Evolutionary conservation across 2,113 vertebrate genomes (phyloP), one percentile per base, ranked within the genome.

Genomic region (Cyanoderma ruficeps): DNA sequence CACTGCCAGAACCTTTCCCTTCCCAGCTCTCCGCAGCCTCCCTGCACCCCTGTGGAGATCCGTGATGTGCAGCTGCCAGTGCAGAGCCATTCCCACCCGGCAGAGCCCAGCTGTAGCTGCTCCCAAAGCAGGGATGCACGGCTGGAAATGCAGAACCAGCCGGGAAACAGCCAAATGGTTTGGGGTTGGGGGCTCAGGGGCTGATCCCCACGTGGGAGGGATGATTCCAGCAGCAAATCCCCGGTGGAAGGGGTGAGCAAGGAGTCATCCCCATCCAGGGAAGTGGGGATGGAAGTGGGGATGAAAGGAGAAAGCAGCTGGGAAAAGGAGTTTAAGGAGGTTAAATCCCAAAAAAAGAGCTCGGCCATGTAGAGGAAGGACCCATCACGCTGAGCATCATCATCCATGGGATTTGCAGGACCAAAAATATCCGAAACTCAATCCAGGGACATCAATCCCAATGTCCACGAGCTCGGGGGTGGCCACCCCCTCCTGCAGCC

Each of bases 51-150:
- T 19, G 13, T 1, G 16, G 9, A n/a, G 42, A 16, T n/a, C 50
- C 70, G 9, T 0, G 23, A 6, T 3, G 25, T 8, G 5, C 6
- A 5, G 59, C 30, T 72, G 33, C 35, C 35, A 5, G 0, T 0
- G 13, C 35, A 47, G 53, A 85, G 59, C 49, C 69, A 5, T 39
- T 28, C 49, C 49, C 37, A 21, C 24, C 76, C 1, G 1, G n/a
- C 60, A 87, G 13, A 50, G 27, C 57, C 17, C 0, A 1, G 46
- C 3, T 50, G 9, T 2, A 27, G 57, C 59, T 52, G 59, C 37
- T 41, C 57, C 59, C 59, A 41, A 2, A 27, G 35, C 59, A 5
- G 5, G 46, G 22, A 21, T n/a, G 59, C 18, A 25, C 24, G 25
- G 49, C 49, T 25, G 24, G 49, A 50, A 50, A 25, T 21, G 57